Base-by-base conservation (phyloP, 2,797 vertebrate species). In the Pempheris klunzingeri region DNA sequence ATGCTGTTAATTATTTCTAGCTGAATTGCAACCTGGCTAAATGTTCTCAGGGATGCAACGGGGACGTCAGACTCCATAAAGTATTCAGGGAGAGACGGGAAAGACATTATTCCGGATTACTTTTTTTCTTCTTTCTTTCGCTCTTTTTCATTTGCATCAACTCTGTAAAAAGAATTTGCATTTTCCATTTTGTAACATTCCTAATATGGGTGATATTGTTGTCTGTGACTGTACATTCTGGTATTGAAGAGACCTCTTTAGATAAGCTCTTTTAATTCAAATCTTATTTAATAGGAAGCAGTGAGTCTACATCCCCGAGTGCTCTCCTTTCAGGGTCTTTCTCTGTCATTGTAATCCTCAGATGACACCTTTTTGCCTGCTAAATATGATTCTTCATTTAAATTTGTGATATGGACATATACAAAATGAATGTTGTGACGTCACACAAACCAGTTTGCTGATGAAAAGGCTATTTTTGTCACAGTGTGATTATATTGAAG, bases 1-100 rank as follows among this genome's bases (percentile, higher is more conserved):
- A 93, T 90, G 90, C 90, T 54, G 83, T 89, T 93, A 92, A 94
- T 94, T 92, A 94, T 93, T 92, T 91, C 77, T 22, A 74, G 80
- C 82, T 80, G 83, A 90, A 92, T 88, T 24, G 54, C 84, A 84
- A 83, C 87, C 71, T 61, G 78, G 79, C 80, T 89, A 90, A 94
- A 92, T 58, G 64, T 82, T 90, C 80, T 79, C 79, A 87, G 59
- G 81, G 80, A 87, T 87, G 89, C 88, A 93, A 84, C 30, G n/a
- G 87, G 91, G 90, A 93, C 82, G 63, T 82, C 72, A 69, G 81
- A 81, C 87, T 86, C 78, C 80, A 86, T 82, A 82, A 90, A 85
- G 78, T 85, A 83, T 73, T 84, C 73, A 68, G 53, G 58, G 71
- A 60, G 77, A 34, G 38, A 44, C 64, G 59, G 71, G 63, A 30